Percentiles rank a stretch among this genome's conserved stretches.
Conservation (phyloP, 2,113 vertebrate species). For the Chloropsis hardwickii region DNA sequence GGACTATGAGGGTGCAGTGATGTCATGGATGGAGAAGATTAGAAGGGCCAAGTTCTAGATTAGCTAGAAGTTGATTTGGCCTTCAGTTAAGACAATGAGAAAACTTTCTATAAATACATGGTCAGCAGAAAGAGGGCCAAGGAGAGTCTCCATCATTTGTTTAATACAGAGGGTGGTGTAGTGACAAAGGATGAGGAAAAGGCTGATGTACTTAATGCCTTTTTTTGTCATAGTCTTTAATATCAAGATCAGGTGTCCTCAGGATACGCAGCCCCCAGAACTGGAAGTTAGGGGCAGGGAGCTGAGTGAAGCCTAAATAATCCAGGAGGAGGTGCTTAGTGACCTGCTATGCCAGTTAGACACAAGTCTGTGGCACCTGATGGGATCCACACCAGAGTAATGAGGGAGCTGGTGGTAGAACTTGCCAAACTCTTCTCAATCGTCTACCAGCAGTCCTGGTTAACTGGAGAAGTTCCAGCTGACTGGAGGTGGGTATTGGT, state of each 20-base stretch:
- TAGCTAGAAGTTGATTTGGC: not conserved
- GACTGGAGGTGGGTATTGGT: not conserved
- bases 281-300: not conserved
- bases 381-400: not conserved
- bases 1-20: not conserved
- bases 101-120: not conserved
- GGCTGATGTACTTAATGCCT: not conserved
- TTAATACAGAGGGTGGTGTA: not conserved
- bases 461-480: not conserved
- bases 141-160: not conserved
- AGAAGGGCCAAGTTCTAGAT: not conserved
- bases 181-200: not conserved
- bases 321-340: not conserved
- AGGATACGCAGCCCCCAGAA: not conserved
- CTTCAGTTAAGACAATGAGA: not conserved
- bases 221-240: not conserved
- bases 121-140: not conserved
- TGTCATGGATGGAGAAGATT: not conserved
- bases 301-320: not conserved
- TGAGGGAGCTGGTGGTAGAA: not conserved
- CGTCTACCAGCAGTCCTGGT: not conserved
- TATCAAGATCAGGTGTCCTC: not conserved
- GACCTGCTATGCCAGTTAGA: not conserved
- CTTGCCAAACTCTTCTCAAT: not conserved
- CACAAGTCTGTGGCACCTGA: not conserved